These are phyloP conservation scores for Calypte anna DNA, from an alignment of 2,113 vertebrate genomes.

Conservation along the genomic window DNA sequence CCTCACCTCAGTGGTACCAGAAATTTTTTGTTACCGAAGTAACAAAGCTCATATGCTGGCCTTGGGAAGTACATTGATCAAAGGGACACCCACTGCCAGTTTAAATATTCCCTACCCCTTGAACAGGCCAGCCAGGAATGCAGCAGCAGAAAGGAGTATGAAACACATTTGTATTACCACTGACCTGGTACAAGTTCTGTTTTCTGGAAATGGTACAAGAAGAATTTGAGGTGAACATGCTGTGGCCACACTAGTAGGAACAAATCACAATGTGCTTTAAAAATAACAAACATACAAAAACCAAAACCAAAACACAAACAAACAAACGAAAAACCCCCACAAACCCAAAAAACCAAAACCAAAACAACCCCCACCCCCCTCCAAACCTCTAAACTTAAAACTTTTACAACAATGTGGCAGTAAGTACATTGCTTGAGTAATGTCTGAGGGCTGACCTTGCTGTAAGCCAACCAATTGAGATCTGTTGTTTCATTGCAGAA, in stretches of 20 bases:
- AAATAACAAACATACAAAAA: background rate
- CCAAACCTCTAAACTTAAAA: too few species aligned
- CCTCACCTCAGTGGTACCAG: background rate
- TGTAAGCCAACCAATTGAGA: background rate
- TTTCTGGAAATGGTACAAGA: background rate
- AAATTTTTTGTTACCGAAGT: background rate
- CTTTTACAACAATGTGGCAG: background rate
- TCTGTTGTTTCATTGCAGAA: background rate
- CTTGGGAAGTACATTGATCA: background rate
- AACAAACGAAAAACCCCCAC: background rate
- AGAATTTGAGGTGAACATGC: background rate
- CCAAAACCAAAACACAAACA: background rate
- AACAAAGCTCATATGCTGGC: background rate
- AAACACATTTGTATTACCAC: background rate
- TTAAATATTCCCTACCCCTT: conserved; percentile 64
- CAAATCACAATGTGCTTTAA: background rate
- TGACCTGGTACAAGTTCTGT: background rate
- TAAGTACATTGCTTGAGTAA: background rate
- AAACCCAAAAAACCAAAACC: background rate
- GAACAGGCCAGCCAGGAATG: conserved; percentile 3
- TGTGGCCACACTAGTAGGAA: background rate
- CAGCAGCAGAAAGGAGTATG: background rate
- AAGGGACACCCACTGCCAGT: conserved; percentile 46
- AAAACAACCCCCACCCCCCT: too few species aligned
- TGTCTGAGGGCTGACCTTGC: background rate